Percentiles rank a stretch among this genome's conserved stretches.
Conservation (phyloP, 2,797 vertebrate species). For the Gallinago nigripennis region DNA sequence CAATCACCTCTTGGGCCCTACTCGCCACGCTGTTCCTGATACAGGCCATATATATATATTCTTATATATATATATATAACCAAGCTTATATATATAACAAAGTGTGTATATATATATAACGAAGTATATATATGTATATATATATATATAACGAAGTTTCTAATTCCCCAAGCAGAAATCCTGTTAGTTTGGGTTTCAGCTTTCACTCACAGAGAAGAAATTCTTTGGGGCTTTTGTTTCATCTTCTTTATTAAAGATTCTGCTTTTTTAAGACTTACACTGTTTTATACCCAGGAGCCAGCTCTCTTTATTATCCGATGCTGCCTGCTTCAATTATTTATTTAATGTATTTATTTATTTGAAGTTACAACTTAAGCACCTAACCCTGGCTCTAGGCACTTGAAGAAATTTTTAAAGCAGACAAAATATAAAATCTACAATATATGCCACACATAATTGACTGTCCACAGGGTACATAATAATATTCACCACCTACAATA, state of each 20-base stretch:
- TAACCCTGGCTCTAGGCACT: background rate
- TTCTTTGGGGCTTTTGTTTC: background rate
- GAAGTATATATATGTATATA: too few species aligned
- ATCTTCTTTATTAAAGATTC: background rate
- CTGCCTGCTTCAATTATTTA: background rate
- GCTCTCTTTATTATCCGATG: background rate
- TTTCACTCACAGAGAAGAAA: background rate
- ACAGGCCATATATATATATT: too few species aligned
- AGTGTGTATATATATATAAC: too few species aligned
- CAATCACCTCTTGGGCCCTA: too few species aligned
- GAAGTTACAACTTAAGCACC: background rate
- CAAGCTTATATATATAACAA: too few species aligned
- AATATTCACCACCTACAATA: background rate
- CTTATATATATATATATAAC: too few species aligned
- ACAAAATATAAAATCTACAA: background rate
- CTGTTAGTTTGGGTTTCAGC: background rate
- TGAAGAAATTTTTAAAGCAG: background rate
- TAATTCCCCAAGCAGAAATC: background rate
- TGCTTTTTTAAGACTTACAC: background rate
- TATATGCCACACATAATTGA: background rate
- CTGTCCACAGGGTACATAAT: background rate
- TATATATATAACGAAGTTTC: background rate
- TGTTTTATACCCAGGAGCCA: background rate
- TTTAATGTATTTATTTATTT: constrained; percentile 27
- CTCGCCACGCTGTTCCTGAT: too few species aligned